These are phyloP conservation scores for Machimus atricapillus DNA, from an alignment of 2,888 invertebrate species.

Conservation along the genomic window DNA sequence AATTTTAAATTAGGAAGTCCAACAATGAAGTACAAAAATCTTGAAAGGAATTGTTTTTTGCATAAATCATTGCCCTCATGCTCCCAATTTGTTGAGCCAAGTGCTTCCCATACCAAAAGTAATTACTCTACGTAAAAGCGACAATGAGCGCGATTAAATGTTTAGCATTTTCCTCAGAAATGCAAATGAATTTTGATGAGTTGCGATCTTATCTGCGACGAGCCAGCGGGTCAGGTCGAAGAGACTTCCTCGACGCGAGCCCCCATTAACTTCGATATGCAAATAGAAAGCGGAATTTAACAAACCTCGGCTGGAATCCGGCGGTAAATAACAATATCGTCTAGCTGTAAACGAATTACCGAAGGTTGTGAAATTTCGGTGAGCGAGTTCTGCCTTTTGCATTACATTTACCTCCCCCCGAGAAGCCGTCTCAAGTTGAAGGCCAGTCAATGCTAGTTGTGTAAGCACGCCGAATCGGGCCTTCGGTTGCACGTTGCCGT, in stretches of 20 bases:
- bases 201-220: neutral
- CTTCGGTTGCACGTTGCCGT: neutral
- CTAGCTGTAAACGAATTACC: neutral
- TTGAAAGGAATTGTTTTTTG: neutral
- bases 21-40: neutral
- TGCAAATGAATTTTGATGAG: neutral
- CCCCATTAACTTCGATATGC: neutral
- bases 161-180: neutral
- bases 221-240: neutral
- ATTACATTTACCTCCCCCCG: neutral
- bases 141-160: neutral
- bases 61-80: neutral
- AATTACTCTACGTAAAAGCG: neutral
- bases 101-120: neutral
- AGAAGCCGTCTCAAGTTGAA: neutral
- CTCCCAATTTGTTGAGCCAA: neutral
- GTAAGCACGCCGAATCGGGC: neutral
- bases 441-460: neutral
- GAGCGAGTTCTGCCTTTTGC: neutral
- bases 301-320: neutral
- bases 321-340: neutral
- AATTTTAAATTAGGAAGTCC: neutral
- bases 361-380: neutral
- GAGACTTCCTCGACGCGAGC: neutral
- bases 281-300: neutral